Percentiles rank a stretch among this genome's conserved stretches.
Evolutionary conservation across 1,140 invertebrate species (phyloP).

Genomic region (Rhagoletis zephyria): DNA sequence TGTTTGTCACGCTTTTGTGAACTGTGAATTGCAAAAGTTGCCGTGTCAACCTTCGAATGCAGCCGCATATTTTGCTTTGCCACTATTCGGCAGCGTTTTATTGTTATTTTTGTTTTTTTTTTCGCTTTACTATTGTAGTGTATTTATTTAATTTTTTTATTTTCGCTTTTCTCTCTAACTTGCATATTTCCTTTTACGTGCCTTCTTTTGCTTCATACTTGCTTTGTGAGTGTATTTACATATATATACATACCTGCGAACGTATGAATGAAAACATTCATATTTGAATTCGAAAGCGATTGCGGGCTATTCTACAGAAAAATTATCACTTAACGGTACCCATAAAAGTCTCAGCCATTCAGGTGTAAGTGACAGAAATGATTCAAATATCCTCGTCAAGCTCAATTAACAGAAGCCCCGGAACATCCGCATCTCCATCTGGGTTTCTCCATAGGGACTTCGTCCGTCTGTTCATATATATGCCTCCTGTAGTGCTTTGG

Average conservation of each 20-base stretch:
- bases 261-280: not conserved
- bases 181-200: too few relatives aligned
- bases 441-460: too few relatives aligned
- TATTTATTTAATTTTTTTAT: not conserved
- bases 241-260: not conserved
- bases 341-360: too few relatives aligned
- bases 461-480: too few relatives aligned
- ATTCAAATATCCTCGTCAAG: too few relatives aligned
- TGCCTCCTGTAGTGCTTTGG: too few relatives aligned
- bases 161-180: not conserved
- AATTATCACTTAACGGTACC: too few relatives aligned
- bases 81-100: constrained; percentile 24
- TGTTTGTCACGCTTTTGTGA: constrained; percentile 51
- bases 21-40: constrained; percentile 51
- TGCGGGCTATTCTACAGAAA: too few relatives aligned
- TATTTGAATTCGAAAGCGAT: too few relatives aligned
- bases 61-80: constrained; percentile 46
- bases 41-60: constrained; percentile 50
- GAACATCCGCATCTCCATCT: too few relatives aligned
- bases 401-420: too few relatives aligned
- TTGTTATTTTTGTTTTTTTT: constrained; percentile 12
- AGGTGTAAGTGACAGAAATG: too few relatives aligned
- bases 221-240: not conserved
- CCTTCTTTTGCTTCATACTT: not conserved
- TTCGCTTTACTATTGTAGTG: not conserved